A percentile compares a stretch with the other conserved stretches of the same genome.
These are phyloP conservation scores for Pteruthius melanotis DNA, from an alignment of 2,113 vertebrate species.

Conservation along the genomic window DNA sequence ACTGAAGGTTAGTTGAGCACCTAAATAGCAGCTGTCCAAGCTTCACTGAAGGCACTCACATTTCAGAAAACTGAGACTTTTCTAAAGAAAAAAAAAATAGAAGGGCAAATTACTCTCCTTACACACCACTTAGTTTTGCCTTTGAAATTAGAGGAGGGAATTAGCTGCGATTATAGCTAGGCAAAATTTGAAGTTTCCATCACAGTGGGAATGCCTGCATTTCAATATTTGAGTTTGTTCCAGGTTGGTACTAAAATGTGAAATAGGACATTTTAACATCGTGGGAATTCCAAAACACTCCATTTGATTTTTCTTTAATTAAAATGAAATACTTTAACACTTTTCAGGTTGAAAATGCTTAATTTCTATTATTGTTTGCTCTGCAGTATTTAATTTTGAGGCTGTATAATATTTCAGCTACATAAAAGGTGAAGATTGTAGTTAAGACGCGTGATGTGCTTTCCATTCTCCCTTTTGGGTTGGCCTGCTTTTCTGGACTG, in stretches of 20 bases:
- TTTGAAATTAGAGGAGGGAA: conserved; percentile 2
- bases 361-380: background rate
- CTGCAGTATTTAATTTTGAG: background rate
- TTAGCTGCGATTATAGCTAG: background rate
- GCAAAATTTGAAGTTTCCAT: background rate
- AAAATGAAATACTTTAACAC: background rate
- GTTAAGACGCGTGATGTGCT: background rate
- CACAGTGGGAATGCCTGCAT: background rate
- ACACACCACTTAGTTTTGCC: background rate
- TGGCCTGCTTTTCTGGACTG: conserved; percentile 2
- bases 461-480: background rate
- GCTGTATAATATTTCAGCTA: background rate
- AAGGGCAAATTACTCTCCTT: background rate
- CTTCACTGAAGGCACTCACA: background rate
- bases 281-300: background rate
- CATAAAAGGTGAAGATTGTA: background rate
- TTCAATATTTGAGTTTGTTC: background rate
- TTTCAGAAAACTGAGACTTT: background rate
- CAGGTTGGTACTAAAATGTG: background rate
- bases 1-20: background rate
- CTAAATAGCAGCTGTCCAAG: background rate
- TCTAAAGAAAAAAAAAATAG: background rate
- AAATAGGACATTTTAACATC: background rate
- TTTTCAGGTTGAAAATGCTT: background rate
- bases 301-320: background rate